Percentiles rank a stretch among this genome's conserved stretches.
Evolutionary conservation across 23 tunicate genomes (phyloP).

Genomic region (Trididemnum nubilum): DNA sequence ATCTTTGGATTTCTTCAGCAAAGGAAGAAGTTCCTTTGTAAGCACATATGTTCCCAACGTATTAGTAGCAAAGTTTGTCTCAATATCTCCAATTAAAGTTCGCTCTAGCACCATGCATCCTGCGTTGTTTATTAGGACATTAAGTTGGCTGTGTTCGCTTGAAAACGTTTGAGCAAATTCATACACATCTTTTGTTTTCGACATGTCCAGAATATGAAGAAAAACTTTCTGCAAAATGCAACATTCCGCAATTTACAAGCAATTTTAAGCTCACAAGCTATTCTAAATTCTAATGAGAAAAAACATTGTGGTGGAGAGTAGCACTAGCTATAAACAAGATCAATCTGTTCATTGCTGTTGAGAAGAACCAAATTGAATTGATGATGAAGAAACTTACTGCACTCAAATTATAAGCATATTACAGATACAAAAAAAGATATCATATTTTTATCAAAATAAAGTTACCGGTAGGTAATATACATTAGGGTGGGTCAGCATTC

Average conservation of each 20-base stretch:
- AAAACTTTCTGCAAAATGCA: slow-evolving; percentile 57
- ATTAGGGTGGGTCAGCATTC: too few relatives aligned
- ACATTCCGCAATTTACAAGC: neutral
- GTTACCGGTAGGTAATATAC: too few relatives aligned
- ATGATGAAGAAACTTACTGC: too few relatives aligned
- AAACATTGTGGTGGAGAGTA: neutral
- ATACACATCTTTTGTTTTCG: slow-evolving; percentile 59
- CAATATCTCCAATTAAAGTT: slow-evolving; percentile 46
- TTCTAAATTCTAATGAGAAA: too few relatives aligned
- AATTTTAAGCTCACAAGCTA: neutral
- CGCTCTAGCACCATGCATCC: slow-evolving; percentile 91
- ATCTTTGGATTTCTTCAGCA: slow-evolving; percentile 44
- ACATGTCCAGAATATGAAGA: slow-evolving; percentile 84
- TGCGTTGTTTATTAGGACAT: slow-evolving; percentile 87
- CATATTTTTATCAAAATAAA: too few relatives aligned
- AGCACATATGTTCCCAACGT: slow-evolving; percentile 89
- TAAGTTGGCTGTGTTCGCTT: slow-evolving; percentile 37
- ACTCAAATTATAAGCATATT: too few relatives aligned
- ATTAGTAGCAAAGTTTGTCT: slow-evolving; percentile 94
- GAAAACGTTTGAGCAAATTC: slow-evolving; percentile 59
- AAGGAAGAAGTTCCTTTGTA: slow-evolving; percentile 68
- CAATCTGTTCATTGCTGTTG: too few relatives aligned
- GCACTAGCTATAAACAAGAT: neutral
- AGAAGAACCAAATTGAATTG: too few relatives aligned
- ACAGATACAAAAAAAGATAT: too few relatives aligned